A percentile compares a stretch with the other conserved stretches of the same genome.
Conservation (phyloP, 1,140 invertebrate species). For the Zaprionus davidi region DNA sequence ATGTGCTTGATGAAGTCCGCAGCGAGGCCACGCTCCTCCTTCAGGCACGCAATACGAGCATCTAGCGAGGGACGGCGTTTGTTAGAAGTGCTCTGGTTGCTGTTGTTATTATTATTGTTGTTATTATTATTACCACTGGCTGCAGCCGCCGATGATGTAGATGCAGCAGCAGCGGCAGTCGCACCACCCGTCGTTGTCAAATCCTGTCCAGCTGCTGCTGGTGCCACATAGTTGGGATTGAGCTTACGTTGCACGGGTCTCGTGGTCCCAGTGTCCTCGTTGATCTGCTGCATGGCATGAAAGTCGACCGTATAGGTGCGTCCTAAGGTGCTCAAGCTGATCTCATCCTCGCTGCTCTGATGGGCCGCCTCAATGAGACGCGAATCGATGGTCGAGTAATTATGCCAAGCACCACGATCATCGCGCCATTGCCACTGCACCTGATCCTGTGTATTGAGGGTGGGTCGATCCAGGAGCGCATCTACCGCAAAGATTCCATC, state of each 20-base stretch:
- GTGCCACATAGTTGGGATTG: slow-evolving; percentile 80
- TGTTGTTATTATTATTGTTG: slow-evolving; percentile 50
- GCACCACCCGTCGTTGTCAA: slow-evolving; percentile 48
- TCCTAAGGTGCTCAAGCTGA: slow-evolving; percentile 95
- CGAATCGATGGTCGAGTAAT: slow-evolving; percentile 88
- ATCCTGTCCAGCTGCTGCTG: slow-evolving; percentile 67
- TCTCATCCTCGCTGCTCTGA: slow-evolving; percentile 96
- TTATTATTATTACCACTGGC: slow-evolving; percentile 36
- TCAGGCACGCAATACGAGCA: slow-evolving; percentile 88
- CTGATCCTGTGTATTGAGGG: slow-evolving; percentile 89
- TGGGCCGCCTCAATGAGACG: slow-evolving; percentile 93
- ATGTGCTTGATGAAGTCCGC: slow-evolving; percentile 93
- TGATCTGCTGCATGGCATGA: slow-evolving; percentile 98
- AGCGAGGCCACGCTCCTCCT: slow-evolving; percentile 88
- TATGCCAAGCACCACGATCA: slow-evolving; percentile 93
- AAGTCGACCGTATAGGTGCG: slow-evolving; percentile 98
- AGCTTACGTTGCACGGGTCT: slow-evolving; percentile 92
- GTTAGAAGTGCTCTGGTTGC: slow-evolving; percentile 21
- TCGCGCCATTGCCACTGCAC: slow-evolving; percentile 98
- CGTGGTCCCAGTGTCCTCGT: slow-evolving; percentile 97
- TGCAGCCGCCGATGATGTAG: slow-evolving; percentile 37
- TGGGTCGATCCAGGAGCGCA: slow-evolving; percentile 91
- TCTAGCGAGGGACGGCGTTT: slow-evolving; percentile 84
- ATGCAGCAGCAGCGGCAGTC: slow-evolving; percentile 47
- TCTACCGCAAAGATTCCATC: slow-evolving; percentile 98